Evolutionary conservation across 2,888 invertebrate genomes (phyloP).

Genomic region (Apotomis turbidana): DNA sequence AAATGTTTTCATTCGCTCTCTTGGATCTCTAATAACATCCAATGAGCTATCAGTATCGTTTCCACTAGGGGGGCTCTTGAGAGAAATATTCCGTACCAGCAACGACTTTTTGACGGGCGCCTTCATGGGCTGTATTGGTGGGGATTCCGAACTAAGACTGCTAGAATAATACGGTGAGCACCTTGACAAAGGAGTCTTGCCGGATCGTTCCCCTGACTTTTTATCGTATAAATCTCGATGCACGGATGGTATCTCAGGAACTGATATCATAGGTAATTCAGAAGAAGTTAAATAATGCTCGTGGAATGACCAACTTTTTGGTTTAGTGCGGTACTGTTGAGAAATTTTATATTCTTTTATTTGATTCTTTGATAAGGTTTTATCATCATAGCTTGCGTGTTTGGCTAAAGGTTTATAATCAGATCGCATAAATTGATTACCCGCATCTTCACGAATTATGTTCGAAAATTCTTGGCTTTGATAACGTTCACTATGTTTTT

Average conservation of each 20-base stretch:
- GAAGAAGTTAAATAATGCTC: conserved; percentile 85
- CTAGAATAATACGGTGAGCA: conserved; percentile 91
- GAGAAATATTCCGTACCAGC: conserved; percentile 83
- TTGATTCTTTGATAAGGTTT: conserved; percentile 85
- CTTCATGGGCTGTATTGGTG: conserved; percentile 86
- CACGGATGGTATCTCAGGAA: conserved; percentile 80
- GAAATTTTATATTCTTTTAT: conserved; percentile 86
- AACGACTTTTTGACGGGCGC: conserved; percentile 86
- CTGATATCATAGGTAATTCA: conserved; percentile 80
- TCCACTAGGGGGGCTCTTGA: conserved; percentile 89
- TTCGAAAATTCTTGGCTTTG: conserved; percentile 86
- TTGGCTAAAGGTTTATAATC: conserved; percentile 85
- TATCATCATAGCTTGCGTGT: conserved; percentile 87
- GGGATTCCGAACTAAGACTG: conserved; percentile 89
- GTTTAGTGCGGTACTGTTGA: conserved; percentile 82
- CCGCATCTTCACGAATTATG: conserved; percentile 70
- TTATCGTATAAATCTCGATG: conserved; percentile 77
- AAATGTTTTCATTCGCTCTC: conserved; percentile 87
- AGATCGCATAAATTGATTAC: conserved; percentile 74
- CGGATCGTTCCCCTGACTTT: conserved; percentile 73
- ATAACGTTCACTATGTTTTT: conserved; percentile 85
- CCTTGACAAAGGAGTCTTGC: conserved; percentile 84
- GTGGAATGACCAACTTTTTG: conserved; percentile 86
- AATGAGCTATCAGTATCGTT: conserved; percentile 90
- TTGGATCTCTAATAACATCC: conserved; percentile 87